These are phyloP conservation scores for Chrysodeixis includens DNA, from an alignment of 2,888 invertebrate species.

Conservation along the genomic window DNA sequence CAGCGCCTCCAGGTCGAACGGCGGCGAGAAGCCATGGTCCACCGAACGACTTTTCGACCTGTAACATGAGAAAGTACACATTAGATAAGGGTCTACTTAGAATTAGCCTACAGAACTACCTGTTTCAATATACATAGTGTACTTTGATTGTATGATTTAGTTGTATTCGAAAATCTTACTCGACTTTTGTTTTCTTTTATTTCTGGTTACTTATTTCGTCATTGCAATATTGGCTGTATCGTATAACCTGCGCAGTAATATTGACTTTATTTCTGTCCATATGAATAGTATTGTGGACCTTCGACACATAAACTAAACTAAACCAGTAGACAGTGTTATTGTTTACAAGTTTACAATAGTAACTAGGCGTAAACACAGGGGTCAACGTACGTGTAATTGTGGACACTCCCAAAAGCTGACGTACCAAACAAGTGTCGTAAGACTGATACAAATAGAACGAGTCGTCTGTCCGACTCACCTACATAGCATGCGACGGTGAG, in stretches of 20 bases:
- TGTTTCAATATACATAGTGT: neutral
- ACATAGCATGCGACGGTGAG: constrained; percentile 41
- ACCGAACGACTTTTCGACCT: constrained; percentile 98
- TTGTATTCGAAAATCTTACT: no score
- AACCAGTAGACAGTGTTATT: constrained; percentile 8
- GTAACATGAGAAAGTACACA: constrained; percentile 70
- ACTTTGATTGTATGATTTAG: neutral
- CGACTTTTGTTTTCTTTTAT: no score
- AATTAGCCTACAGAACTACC: neutral
- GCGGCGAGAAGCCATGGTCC: constrained; percentile 96
- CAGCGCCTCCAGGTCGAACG: constrained; percentile 95
- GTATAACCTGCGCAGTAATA: no score
- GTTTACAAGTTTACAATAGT: constrained; percentile 27
- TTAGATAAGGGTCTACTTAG: constrained; percentile 18
- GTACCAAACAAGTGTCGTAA: constrained; percentile 74
- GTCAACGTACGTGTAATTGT: constrained; percentile 78
- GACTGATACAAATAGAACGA: constrained; percentile 68
- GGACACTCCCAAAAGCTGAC: constrained; percentile 67
- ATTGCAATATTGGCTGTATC: no score
- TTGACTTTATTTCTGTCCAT: no score
- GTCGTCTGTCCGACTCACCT: constrained; percentile 56
- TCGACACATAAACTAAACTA: no score
- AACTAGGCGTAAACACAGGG: constrained; percentile 64
- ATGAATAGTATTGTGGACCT: no score
- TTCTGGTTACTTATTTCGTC: no score